phyloP scores from a whole-genome alignment of 2,797 vertebrate genomes.

The Limnodromus scolopaceus region DNA sequence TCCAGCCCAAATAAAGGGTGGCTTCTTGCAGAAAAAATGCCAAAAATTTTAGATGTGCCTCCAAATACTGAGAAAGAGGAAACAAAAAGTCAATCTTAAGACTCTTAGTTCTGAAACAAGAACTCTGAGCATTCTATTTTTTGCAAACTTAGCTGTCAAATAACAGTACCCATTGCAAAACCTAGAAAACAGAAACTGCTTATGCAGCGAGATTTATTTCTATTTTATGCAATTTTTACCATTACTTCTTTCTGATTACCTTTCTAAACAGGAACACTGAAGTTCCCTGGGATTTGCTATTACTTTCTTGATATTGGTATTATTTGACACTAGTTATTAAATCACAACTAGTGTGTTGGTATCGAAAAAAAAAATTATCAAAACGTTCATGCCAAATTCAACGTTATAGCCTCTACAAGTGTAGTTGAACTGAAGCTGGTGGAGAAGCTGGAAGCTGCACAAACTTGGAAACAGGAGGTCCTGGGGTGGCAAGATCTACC shows the following conservation, averaged over 20 bases:
- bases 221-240: neutral
- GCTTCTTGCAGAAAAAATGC: slow-evolving; percentile 99
- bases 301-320: neutral
- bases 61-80: slow-evolving; percentile 89
- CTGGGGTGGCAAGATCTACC: neutral
- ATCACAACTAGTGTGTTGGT: accelerated
- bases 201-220: neutral
- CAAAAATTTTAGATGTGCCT: slow-evolving; percentile 97
- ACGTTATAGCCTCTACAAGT: neutral
- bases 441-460: neutral
- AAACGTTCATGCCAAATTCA: neutral
- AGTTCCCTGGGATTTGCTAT: neutral
- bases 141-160: neutral
- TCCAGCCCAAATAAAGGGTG: slow-evolving; percentile 97
- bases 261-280: neutral
- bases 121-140: neutral
- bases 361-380: neutral
- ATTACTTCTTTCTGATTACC: neutral
- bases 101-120: slow-evolving; percentile 1
- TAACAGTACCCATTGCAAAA: neutral
- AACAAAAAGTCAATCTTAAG: slow-evolving; percentile 50
- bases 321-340: neutral
- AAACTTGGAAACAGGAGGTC: neutral
- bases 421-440: neutral
- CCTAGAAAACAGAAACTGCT: neutral